phyloP scores from a whole-genome alignment of 1,140 invertebrate genomes.

The Ephestia elutella region DNA sequence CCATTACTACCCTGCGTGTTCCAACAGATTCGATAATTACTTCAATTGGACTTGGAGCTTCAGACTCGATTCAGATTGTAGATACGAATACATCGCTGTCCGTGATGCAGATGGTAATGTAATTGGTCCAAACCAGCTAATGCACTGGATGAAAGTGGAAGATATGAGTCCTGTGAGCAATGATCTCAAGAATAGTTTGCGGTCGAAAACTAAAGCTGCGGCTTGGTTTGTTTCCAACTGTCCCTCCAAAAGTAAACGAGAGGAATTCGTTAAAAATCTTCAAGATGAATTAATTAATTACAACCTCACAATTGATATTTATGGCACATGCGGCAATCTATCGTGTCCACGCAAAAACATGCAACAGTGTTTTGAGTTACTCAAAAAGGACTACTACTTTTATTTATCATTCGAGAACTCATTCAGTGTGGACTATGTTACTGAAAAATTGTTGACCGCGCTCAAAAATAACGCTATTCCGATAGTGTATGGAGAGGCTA shows the following conservation, averaged over 20 bases:
- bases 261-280: conserved; percentile 76
- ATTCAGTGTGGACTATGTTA: conserved; percentile 77
- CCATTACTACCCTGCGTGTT: conserved; percentile 54
- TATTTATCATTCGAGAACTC: conserved; percentile 84
- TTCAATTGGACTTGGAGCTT: conserved; percentile 82
- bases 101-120: conserved; percentile 43
- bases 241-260: conserved; percentile 69
- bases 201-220: conserved; percentile 69
- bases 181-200: conserved; percentile 49
- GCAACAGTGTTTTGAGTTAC: conserved; percentile 53
- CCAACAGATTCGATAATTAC: conserved; percentile 47
- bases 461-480: conserved; percentile 69
- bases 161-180: conserved; percentile 53
- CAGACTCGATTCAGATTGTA: conserved; percentile 77
- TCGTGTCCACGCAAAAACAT: conserved; percentile 41
- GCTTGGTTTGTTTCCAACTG: conserved; percentile 83
- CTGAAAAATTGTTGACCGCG: conserved; percentile 77
- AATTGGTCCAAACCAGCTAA: conserved; percentile 46
- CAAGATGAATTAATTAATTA: conserved; percentile 69
- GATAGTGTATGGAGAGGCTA: conserved; percentile 66
- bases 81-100: conserved; percentile 71
- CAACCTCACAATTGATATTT: conserved; percentile 76
- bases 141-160: conserved; percentile 51
- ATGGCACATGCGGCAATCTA: conserved; percentile 77
- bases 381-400: conserved; percentile 78